Conservation (phyloP, 2,797 vertebrate genomes). For the Mallotus villosus region DNA sequence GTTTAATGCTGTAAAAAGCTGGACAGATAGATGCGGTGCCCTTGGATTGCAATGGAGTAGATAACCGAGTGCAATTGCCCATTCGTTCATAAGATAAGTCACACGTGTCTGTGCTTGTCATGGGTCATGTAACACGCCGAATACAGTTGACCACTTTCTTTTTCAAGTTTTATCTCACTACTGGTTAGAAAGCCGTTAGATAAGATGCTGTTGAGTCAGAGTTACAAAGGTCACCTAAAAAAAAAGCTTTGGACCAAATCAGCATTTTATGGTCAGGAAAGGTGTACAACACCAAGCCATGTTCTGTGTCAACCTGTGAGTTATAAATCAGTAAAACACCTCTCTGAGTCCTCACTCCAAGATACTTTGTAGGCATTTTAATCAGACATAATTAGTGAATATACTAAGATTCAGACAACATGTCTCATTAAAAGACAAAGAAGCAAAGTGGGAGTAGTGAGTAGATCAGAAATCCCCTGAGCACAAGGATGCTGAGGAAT, state of each 20-base stretch:
- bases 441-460: too few relatives aligned
- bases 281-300: not conserved
- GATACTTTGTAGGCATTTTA: too few relatives aligned
- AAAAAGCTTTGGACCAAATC: constrained; percentile 13
- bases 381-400: too few relatives aligned
- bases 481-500: not conserved
- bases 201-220: constrained; percentile 20
- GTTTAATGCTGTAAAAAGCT: not conserved
- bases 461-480: too few relatives aligned
- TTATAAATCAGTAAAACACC: not conserved
- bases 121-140: not conserved
- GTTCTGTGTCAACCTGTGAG: not conserved
- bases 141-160: constrained; percentile 5
- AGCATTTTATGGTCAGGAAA: constrained; percentile 6
- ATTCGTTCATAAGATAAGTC: not conserved
- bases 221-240: not conserved
- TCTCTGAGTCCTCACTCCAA: too few relatives aligned
- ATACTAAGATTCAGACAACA: too few relatives aligned
- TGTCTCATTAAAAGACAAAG: too few relatives aligned
- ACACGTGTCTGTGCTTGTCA: not conserved
- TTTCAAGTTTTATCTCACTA: not conserved
- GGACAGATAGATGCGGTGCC: not conserved
- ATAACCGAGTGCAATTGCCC: not conserved
- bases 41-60: not conserved
- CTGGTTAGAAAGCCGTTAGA: constrained; percentile 17